Conservation (phyloP, 2,888 invertebrate species). For the Nomada fucata region DNA sequence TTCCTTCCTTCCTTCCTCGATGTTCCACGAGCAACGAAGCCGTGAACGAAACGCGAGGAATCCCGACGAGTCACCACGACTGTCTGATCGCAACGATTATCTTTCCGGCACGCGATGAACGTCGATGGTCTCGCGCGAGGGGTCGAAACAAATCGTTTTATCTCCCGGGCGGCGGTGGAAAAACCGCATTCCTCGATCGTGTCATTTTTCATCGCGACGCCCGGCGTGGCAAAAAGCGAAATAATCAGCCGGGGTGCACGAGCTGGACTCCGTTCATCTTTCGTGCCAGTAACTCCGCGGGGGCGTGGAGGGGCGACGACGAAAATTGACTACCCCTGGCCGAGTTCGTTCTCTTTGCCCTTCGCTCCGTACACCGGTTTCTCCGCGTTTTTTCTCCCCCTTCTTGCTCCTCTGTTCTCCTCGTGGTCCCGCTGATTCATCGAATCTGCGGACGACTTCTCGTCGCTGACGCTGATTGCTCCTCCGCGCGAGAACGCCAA, state of each 20-base stretch:
- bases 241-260: conserved; percentile 62
- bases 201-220: conserved; percentile 66
- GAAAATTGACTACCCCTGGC: conserved; percentile 62
- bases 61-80: background rate
- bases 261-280: conserved; percentile 63
- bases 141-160: conserved; percentile 65
- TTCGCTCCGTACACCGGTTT: too few species aligned
- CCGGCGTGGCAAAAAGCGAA: conserved; percentile 65
- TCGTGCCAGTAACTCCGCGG: conserved; percentile 51
- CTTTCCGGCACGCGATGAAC: conserved; percentile 53
- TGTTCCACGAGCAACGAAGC: background rate
- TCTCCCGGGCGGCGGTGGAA: conserved; percentile 51
- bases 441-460: conserved; percentile 41
- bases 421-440: conserved; percentile 57
- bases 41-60: conserved; percentile 31
- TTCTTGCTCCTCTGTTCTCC: conserved; percentile 7
- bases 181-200: conserved; percentile 65
- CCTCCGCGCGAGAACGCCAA: background rate
- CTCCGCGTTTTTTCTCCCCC: conserved; percentile 8
- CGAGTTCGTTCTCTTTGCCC: conserved; percentile 26
- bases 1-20: background rate
- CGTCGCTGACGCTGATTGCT: conserved; percentile 48
- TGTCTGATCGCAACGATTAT: conserved; percentile 38
- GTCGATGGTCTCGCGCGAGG: conserved; percentile 52
- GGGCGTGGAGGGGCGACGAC: conserved; percentile 44